Conservation (phyloP, 2,113 vertebrate species). For the Corythaeola cristata region DNA sequence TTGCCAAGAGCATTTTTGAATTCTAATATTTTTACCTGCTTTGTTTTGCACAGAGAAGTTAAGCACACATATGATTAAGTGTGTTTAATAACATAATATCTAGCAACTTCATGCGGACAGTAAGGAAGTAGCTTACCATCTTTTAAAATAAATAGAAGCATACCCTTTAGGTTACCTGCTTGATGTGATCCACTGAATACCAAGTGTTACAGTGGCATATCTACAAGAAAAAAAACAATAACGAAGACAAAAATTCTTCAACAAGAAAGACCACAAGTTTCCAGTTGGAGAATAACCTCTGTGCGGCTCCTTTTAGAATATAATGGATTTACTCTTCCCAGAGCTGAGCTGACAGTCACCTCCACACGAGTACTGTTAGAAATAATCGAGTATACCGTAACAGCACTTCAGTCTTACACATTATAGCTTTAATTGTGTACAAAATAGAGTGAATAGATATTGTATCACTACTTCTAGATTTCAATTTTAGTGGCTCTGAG, state of each 20-base stretch:
- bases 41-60: neutral
- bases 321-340: neutral
- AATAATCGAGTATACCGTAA: neutral
- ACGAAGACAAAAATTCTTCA: neutral
- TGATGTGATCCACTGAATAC: neutral
- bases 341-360: neutral
- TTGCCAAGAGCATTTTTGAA: neutral
- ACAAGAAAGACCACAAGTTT: neutral
- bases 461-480: neutral
- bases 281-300: neutral
- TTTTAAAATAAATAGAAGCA: neutral
- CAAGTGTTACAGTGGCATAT: neutral
- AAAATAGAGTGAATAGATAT: neutral
- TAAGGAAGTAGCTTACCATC: neutral
- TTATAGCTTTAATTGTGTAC: neutral
- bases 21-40: neutral
- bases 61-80: neutral
- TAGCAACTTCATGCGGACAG: neutral
- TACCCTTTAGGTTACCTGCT: neutral
- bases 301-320: neutral
- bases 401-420: neutral
- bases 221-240: neutral
- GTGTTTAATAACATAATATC: neutral
- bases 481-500: neutral
- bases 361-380: neutral